Conservation (phyloP, 2,797 vertebrate genomes). For the Linurgus olivaceus region DNA sequence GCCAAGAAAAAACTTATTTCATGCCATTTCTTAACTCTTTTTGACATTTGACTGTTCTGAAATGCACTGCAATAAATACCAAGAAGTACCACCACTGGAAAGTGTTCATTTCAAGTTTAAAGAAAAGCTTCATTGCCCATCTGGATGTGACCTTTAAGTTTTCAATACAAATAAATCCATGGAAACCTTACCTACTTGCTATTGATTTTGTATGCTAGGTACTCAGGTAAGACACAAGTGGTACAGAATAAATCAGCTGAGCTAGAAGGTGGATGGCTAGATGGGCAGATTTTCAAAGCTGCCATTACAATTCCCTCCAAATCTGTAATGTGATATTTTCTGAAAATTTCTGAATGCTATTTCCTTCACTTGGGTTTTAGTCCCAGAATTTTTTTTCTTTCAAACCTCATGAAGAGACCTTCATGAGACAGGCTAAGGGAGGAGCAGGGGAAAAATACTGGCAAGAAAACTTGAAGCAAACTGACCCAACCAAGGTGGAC, state of each 20-base stretch:
- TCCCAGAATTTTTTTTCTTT: background rate
- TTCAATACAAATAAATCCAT: background rate
- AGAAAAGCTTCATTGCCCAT: background rate
- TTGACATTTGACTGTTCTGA: background rate
- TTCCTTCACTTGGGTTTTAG: background rate
- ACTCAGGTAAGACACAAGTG: background rate
- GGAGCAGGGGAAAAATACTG: background rate
- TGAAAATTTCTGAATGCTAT: background rate
- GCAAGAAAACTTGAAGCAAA: background rate
- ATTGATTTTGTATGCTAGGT: background rate
- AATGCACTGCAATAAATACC: background rate
- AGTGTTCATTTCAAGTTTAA: background rate
- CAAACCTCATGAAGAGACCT: background rate
- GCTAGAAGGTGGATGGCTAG: background rate
- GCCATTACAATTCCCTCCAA: background rate
- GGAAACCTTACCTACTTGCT: background rate
- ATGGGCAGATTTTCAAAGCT: background rate
- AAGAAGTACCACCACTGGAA: background rate
- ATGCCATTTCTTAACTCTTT: background rate
- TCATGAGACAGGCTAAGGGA: background rate
- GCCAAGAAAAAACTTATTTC: background rate
- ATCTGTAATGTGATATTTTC: background rate
- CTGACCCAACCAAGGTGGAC: background rate
- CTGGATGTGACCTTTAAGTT: background rate
- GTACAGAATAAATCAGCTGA: background rate